Evolutionary conservation across 2,113 vertebrate species (phyloP), one percentile per base, ranked within the genome.

Genomic region (Burhinus oedicnemus): DNA sequence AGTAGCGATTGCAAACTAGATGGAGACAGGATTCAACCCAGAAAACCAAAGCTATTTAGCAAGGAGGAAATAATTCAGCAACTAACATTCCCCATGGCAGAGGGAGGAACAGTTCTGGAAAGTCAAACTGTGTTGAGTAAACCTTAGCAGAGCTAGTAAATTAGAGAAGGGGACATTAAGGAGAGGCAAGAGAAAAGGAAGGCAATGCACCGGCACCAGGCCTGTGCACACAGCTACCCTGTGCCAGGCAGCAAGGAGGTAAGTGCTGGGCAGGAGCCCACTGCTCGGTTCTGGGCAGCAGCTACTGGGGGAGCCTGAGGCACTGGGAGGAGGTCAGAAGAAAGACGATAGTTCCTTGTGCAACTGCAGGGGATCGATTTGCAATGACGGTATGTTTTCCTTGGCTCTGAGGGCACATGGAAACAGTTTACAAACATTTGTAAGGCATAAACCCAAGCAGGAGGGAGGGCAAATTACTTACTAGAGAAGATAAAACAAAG

Each of bases 381-480:
- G 34, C 42, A 51, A 55, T 18, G 64, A 75, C 42, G 21, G 22
- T 47, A 16, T 68, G 60, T 30, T 64, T 87, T 75, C 58, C 47
- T 68, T 75, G 80, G 44, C 72, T 93, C 76, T 57, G 23, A 89
- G 49, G 34, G 14, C 20, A 47, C 44, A 79, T 30, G n/a, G 84
- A 82, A 95, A 87, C 34, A n/a, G 36, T 82, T 91, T 54, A 64
- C 70, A 92, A 95, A 91, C 40, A 76, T 65, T 89, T 30, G 12
- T 42, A 83, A 85, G 36, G 60, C 77, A 29, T 36, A 95, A 12
- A 66, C 15, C n/a, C 44, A 84, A 91, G 49, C n/a, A 89, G 83
- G 8, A 91, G 8, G 15, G 27, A 89, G 17, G 44, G 45, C 18
- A 93, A 87, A 76, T 51, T 51, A 77, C 30, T 78, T 66, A 44